A percentile compares a stretch with the other conserved stretches of the same genome.
Evolutionary conservation across 2,797 vertebrate genomes (phyloP).

Genomic region (Aldrovandia affinis): DNA sequence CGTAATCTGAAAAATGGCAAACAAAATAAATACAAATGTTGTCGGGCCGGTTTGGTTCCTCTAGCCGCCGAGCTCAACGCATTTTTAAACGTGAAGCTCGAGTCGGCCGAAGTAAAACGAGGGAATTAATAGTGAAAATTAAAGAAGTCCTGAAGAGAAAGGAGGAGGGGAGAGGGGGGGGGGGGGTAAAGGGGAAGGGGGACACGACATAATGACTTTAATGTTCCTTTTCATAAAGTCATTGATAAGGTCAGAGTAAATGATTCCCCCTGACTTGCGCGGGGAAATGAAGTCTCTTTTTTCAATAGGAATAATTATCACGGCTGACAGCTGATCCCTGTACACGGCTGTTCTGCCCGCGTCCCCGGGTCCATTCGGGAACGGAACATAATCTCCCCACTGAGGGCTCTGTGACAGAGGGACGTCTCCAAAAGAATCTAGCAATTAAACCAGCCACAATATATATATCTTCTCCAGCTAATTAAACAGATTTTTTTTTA

Average conservation of each 20-base stretch:
- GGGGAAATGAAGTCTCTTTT: conserved; percentile 69
- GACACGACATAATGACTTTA: conserved; percentile 62
- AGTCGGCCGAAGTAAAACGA: conserved; percentile 57
- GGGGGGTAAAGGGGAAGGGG: background rate
- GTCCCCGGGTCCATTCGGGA: conserved; percentile 29
- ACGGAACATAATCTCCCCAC: conserved; percentile 34
- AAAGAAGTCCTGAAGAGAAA: conserved; percentile 53
- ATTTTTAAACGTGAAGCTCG: background rate
- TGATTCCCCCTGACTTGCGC: conserved; percentile 69
- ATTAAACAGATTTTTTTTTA: conserved; percentile 56
- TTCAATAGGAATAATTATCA: conserved; percentile 76
- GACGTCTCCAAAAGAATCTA: conserved; percentile 54
- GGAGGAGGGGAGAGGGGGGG: conserved; percentile 1
- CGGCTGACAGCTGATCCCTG: conserved; percentile 72
- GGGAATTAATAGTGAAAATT: conserved; percentile 70
- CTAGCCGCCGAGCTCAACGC: background rate
- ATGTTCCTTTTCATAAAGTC: conserved; percentile 73
- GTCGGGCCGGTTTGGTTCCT: background rate
- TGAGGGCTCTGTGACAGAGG: conserved; percentile 31
- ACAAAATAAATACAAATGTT: background rate
- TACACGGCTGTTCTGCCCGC: conserved; percentile 36
- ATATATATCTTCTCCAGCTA: conserved; percentile 62
- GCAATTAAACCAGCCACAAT: conserved; percentile 66
- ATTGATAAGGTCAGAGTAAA: conserved; percentile 69
- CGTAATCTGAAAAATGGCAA: background rate